Evolutionary conservation across 2,113 vertebrate species (phyloP).

Genomic region (Coracopsis vasa): DNA sequence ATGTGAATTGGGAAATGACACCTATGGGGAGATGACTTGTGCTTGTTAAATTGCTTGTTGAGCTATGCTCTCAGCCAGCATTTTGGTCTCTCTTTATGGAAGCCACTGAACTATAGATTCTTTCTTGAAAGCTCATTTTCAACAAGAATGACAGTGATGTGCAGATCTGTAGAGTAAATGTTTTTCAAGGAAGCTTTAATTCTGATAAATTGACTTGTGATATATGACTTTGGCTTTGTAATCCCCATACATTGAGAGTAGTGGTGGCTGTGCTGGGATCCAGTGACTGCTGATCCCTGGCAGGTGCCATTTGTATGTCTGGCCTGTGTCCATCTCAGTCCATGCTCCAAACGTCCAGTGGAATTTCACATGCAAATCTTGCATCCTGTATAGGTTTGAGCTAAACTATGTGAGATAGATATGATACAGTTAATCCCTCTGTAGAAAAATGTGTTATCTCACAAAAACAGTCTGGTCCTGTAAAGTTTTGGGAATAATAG

Average conservation of each 20-base stretch:
- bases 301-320: neutral
- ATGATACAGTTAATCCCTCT: neutral
- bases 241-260: neutral
- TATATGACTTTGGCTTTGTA: neutral
- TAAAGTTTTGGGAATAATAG: neutral
- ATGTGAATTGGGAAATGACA: neutral
- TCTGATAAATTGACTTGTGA: neutral
- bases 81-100: neutral
- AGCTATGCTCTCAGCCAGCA: neutral
- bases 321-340: neutral
- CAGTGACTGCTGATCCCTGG: neutral
- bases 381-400: neutral
- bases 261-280: neutral
- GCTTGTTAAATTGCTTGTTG: neutral
- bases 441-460: neutral
- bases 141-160: neutral
- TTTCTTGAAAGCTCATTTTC: neutral
- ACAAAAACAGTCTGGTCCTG: neutral
- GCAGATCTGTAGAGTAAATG: neutral
- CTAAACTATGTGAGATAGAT: neutral
- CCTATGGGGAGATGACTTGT: neutral
- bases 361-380: neutral
- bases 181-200: neutral
- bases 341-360: neutral
- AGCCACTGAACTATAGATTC: neutral